phyloP scores from a whole-genome alignment of 2,888 invertebrate species.

The Theretra japonica region DNA sequence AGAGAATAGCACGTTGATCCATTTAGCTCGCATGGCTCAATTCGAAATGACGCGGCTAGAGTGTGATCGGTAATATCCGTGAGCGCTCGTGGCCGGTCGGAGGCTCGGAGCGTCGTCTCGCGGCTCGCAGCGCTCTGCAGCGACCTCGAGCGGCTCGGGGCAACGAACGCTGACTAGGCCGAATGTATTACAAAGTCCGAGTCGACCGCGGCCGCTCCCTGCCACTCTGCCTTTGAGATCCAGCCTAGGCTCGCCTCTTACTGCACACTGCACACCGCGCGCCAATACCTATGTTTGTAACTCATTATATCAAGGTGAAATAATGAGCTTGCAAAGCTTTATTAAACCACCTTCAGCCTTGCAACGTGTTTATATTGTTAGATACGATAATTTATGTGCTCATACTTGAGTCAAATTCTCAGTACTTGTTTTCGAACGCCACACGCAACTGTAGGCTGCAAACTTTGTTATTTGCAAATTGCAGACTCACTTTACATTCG shows the following conservation, averaged over 20 bases:
- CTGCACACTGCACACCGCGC: conserved; percentile 49
- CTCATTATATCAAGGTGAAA: conserved; percentile 79
- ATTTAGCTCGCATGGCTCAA: neutral
- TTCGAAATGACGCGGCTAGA: conserved; percentile 58
- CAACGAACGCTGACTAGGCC: conserved; percentile 84
- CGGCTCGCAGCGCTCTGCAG: conserved; percentile 46
- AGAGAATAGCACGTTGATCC: conserved; percentile 5
- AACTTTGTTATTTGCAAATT: conserved; percentile 21
- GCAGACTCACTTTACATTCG: neutral
- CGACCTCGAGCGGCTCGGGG: conserved; percentile 76
- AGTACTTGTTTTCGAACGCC: conserved; percentile 34
- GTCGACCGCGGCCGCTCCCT: conserved; percentile 78
- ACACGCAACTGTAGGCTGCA: neutral
- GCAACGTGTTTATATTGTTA: conserved; percentile 13
- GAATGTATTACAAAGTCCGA: conserved; percentile 84
- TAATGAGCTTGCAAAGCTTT: conserved; percentile 52
- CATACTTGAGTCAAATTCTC: conserved; percentile 6
- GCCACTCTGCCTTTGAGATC: conserved; percentile 79
- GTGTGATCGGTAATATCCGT: conserved; percentile 65
- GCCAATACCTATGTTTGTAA: conserved; percentile 67
- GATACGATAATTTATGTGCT: conserved; percentile 19
- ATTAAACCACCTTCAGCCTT: conserved; percentile 26
- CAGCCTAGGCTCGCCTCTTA: conserved; percentile 80
- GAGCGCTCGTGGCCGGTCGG: conserved; percentile 60
- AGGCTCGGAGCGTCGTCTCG: conserved; percentile 16